phyloP scores from a whole-genome alignment of 2,888 invertebrate species.

The Lepidochitona cinerea region DNA sequence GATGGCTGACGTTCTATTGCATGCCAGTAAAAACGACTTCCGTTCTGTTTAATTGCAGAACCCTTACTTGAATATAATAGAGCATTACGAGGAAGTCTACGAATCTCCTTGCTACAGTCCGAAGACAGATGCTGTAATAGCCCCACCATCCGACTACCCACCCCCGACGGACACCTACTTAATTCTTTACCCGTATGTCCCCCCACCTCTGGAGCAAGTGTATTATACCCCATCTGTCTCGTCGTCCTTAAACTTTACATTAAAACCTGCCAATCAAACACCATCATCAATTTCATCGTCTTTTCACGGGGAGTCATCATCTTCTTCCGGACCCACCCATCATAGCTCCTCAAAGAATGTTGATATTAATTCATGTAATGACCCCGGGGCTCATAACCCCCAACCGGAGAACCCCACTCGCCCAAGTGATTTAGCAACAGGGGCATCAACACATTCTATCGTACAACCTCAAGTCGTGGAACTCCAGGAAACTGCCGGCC shows the following conservation, averaged over 20 bases:
- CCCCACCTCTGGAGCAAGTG: constrained; percentile 35
- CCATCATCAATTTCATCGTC: background rate
- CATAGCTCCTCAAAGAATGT: no score
- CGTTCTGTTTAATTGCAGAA: constrained; percentile 30
- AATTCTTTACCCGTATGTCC: constrained; percentile 40
- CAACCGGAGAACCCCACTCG: background rate
- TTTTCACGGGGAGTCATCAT: background rate
- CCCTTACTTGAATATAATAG: constrained; percentile 18
- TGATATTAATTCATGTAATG: no score
- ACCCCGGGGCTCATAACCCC: no score
- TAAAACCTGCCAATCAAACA: background rate
- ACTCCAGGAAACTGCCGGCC: constrained; percentile 2
- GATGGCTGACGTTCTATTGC: no score
- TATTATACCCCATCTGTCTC: constrained; percentile 16
- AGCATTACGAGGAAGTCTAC: background rate
- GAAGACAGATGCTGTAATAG: background rate
- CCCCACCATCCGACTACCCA: background rate
- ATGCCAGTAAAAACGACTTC: no score
- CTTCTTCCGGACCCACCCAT: background rate
- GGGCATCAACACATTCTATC: no score
- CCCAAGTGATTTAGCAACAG: no score
- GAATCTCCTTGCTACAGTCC: background rate
- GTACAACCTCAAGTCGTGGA: background rate
- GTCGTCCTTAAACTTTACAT: background rate
- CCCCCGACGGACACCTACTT: constrained; percentile 23